These are phyloP conservation scores for Eulithis testata DNA, from an alignment of 2,888 invertebrate genomes.

Conservation along the genomic window DNA sequence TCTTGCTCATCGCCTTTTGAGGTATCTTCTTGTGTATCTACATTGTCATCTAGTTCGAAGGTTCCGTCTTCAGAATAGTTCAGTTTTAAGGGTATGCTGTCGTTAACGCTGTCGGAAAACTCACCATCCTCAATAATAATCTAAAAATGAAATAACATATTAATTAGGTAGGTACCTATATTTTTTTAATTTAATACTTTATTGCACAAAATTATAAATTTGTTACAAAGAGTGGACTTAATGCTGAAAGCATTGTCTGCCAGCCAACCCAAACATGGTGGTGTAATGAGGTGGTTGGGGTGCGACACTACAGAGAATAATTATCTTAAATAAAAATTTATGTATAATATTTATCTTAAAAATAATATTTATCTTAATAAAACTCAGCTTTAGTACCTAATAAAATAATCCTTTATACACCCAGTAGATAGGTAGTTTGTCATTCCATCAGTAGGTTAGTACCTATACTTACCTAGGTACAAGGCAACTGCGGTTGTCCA, in stretches of 20 bases:
- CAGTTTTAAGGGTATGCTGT: not conserved
- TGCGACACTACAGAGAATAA: no score
- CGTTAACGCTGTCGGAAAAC: not conserved
- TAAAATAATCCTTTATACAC: no score
- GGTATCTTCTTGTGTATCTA: not conserved
- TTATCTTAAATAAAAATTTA: no score
- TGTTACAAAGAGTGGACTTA: no score
- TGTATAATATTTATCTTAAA: no score
- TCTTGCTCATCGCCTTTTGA: constrained; percentile 4
- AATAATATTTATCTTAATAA: no score
- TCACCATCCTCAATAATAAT: not conserved
- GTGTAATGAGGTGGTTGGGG: no score
- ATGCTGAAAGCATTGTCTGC: no score
- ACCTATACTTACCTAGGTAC: not conserved
- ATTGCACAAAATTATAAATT: no score
- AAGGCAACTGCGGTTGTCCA: not conserved
- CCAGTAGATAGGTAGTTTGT: not conserved
- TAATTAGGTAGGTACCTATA: no score
- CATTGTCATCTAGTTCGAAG: not conserved
- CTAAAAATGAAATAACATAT: not conserved
- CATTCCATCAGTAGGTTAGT: constrained; percentile 1
- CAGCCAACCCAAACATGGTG: no score
- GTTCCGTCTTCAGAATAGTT: not conserved
- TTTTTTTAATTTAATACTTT: no score
- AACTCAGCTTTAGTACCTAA: not conserved